Percentiles rank a stretch among this genome's conserved stretches.
Evolutionary conservation across 2,888 invertebrate species (phyloP).

Genomic region (Cephus rjabovi): DNA sequence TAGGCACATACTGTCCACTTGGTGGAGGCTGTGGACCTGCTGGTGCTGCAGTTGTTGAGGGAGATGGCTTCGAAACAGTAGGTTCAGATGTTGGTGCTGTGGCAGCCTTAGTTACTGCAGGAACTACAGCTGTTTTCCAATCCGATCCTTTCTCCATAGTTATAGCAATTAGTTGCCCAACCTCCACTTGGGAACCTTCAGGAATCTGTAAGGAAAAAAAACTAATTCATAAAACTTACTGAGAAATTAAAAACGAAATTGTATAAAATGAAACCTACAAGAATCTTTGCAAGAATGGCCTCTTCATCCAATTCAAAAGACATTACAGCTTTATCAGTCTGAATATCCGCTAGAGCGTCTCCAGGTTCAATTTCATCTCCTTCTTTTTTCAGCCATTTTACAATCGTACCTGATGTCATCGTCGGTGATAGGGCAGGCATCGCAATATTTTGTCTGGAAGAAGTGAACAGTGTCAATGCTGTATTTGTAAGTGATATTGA

Average conservation of each 20-base stretch:
- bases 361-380: conserved; percentile 71
- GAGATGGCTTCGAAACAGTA: conserved; percentile 17
- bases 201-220: conserved; percentile 56
- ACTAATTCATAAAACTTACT: background rate
- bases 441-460: conserved; percentile 58
- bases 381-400: conserved; percentile 71
- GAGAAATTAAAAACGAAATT: background rate
- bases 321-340: conserved; percentile 76
- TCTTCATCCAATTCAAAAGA: conserved; percentile 74
- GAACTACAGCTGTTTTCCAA: conserved; percentile 69
- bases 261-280: conserved; percentile 58
- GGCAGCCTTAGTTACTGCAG: conserved; percentile 38
- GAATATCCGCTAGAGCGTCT: conserved; percentile 75
- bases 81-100: conserved; percentile 20
- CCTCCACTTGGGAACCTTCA: conserved; percentile 68
- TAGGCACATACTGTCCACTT: conserved; percentile 53
- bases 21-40: conserved; percentile 32
- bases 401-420: conserved; percentile 73
- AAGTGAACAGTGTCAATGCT: background rate
- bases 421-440: conserved; percentile 76
- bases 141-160: conserved; percentile 73
- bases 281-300: conserved; percentile 72
- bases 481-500: background rate
- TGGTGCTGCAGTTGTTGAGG: conserved; percentile 20
- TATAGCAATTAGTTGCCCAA: conserved; percentile 72